phyloP scores from a whole-genome alignment of 2,888 invertebrate species.

The Tetheella fluctuosa region DNA sequence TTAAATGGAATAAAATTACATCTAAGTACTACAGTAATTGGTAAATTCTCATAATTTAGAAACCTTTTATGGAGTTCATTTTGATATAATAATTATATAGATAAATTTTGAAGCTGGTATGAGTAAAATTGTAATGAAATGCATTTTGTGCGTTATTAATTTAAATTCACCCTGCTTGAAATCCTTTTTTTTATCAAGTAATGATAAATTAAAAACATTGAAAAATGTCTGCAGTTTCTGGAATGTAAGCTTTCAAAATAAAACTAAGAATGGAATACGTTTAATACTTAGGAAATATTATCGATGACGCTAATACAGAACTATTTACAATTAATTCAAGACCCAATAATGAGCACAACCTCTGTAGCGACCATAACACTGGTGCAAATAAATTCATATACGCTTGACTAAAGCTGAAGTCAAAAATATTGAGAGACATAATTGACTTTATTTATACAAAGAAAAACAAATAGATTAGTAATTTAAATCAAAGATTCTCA shows the following conservation, averaged over 20 bases:
- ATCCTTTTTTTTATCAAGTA: conserved; percentile 42
- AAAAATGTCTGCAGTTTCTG: conserved; percentile 35
- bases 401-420: conserved; percentile 36
- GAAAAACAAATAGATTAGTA: conserved; percentile 27
- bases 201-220: conserved; percentile 28
- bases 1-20: conserved; percentile 47
- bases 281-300: conserved; percentile 21
- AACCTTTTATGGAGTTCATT: background rate
- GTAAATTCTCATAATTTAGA: conserved; percentile 40
- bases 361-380: conserved; percentile 34
- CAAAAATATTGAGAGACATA: conserved; percentile 35
- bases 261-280: conserved; percentile 43
- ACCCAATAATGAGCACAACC: conserved; percentile 56
- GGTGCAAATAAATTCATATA: conserved; percentile 34
- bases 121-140: conserved; percentile 36
- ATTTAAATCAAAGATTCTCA: conserved; percentile 27
- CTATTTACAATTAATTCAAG: conserved; percentile 51
- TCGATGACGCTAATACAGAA: conserved; percentile 31
- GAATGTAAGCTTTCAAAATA: conserved; percentile 37
- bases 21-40: conserved; percentile 41
- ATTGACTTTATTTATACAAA: conserved; percentile 44
- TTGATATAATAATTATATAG: conserved; percentile 23
- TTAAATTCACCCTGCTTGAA: conserved; percentile 65
- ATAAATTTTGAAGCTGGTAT: conserved; percentile 36
- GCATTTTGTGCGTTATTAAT: conserved; percentile 69